phyloP scores from a whole-genome alignment of 2,113 vertebrate genomes.

The Tringa solitaria region DNA sequence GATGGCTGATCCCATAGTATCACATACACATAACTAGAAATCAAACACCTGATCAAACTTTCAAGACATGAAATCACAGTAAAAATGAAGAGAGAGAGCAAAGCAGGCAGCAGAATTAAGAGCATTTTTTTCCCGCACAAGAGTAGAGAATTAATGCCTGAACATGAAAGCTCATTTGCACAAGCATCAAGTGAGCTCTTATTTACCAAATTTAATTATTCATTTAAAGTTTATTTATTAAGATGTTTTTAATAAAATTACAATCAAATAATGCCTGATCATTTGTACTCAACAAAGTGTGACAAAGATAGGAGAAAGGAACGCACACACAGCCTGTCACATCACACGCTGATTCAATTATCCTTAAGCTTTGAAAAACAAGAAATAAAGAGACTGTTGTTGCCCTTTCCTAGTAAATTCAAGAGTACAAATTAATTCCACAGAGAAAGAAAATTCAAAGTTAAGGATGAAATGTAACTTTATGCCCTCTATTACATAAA shows the following conservation, averaged over 20 bases:
- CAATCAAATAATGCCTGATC: slow-evolving; percentile 14
- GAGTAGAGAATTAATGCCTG: slow-evolving; percentile 16
- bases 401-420: slow-evolving; percentile 41
- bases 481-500: background rate
- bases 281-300: background rate
- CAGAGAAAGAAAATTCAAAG: slow-evolving; percentile 40
- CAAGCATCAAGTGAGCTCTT: slow-evolving; percentile 20
- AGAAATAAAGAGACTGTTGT: slow-evolving; percentile 11
- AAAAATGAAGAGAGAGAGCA: slow-evolving; percentile 35
- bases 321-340: background rate
- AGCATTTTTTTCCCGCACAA: background rate
- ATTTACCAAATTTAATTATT: slow-evolving; percentile 67
- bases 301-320: slow-evolving; percentile 3
- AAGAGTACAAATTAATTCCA: slow-evolving; percentile 47
- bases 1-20: background rate
- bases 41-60: slow-evolving; percentile 10
- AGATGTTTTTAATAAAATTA: slow-evolving; percentile 35
- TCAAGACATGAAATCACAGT: background rate
- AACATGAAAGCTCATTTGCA: slow-evolving; percentile 47
- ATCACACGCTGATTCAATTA: slow-evolving; percentile 54
- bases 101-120: slow-evolving; percentile 12
- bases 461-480: slow-evolving; percentile 39
- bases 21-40: background rate
- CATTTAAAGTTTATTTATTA: slow-evolving; percentile 52
- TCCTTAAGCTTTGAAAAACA: slow-evolving; percentile 59